Evolutionary conservation across 2,797 vertebrate species (phyloP), one percentile per base, ranked within the genome.

Genomic region (Peromyscus attwateri): DNA sequence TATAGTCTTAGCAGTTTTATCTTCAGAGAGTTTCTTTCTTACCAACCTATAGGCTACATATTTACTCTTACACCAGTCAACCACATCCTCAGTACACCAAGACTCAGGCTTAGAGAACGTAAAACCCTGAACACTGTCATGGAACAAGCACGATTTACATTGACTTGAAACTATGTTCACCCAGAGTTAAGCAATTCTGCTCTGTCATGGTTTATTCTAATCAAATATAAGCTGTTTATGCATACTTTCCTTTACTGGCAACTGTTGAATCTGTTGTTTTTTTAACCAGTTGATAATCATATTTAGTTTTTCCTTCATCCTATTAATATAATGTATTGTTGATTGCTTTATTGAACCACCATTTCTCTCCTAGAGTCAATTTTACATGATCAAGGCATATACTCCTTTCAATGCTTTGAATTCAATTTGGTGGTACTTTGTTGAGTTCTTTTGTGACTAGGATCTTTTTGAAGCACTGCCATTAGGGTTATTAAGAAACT

Each of bases 341-440:
- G 46, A 80, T 73, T 17, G 82, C 21, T 70, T 70, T 91, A 27
- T 55, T 66, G 52, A 85, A 88, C 52, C 23, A 64, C 37, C 75
- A 76, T 87, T 83, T 29, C 31, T 27, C 77, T 96, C n/a, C 77
- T 77, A 16, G 43, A 40, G 46, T 83, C 43, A 71, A 64, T 83
- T 31, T 37, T 70, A 46, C 64, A 85, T 68, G 49, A 34, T 96
- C 37, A 60, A 40, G 43, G 1, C 40, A 6, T 94, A 70, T 43
- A 88, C 37, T 76, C 57, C 88, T 70, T 76, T 89, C 62, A 77
- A 27, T 75, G 60, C 68, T 83, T 12, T 64, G 10, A 31, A 46
- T 87, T 91, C 31, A 34, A 60, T 93, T 93, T 95, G 29, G 21
- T 81, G 17, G 34, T 46, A 76, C 52, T 84, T 89, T 89, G 40